A percentile compares a stretch with the other conserved stretches of the same genome.
phyloP scores from a whole-genome alignment of 2,113 vertebrate genomes.

The Vulpes vulpes region DNA sequence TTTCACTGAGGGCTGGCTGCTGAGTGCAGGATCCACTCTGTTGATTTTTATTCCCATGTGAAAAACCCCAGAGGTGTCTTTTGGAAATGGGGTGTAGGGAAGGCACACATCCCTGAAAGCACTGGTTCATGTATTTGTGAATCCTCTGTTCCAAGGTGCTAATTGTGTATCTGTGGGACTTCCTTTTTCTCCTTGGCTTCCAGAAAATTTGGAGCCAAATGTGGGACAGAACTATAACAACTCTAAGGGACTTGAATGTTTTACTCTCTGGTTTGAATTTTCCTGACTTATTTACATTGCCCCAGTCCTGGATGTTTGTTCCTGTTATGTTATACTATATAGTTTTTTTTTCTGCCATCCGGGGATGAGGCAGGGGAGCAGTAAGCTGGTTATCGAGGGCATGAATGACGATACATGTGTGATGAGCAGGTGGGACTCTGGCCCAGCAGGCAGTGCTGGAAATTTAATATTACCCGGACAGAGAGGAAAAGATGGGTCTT shows the following conservation, averaged over 20 bases:
- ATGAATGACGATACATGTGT: accelerated
- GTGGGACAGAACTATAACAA: not conserved
- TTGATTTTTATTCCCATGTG: not conserved
- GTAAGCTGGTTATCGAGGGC: not conserved
- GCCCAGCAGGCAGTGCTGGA: not conserved
- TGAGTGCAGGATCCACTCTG: not conserved
- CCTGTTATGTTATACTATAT: not conserved
- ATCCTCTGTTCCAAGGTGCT: not conserved
- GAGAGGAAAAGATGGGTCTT: not conserved
- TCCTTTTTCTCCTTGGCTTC: not conserved
- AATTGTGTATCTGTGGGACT: not conserved
- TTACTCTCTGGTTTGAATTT: conserved; percentile 12
- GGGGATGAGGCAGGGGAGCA: not conserved
- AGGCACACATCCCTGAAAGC: not conserved
- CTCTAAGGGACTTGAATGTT: not conserved
- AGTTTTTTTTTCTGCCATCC: not conserved
- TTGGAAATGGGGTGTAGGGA: not conserved
- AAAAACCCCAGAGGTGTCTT: not conserved
- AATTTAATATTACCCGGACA: not conserved
- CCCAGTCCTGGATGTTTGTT: not conserved
- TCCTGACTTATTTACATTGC: not conserved
- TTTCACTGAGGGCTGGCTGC: not conserved
- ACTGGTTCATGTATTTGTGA: not conserved
- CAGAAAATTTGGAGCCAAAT: not conserved
- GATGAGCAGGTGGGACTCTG: not conserved